These are phyloP conservation scores for Styela clava DNA, from an alignment of 23 tunicate species.

Conservation along the genomic window DNA sequence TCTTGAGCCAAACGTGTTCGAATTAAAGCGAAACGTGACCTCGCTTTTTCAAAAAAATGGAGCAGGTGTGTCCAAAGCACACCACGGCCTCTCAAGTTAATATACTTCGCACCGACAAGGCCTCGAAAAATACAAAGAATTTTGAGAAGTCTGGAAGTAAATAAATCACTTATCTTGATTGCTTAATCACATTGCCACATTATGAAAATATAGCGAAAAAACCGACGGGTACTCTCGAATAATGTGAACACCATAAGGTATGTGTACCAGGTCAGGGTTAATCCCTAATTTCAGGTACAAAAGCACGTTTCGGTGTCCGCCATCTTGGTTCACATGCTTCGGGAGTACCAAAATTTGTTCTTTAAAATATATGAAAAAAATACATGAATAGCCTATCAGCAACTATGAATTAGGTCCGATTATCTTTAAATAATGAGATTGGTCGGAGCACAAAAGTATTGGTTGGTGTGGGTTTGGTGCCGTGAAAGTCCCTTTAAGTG, in stretches of 20 bases:
- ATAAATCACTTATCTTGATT: too few species aligned
- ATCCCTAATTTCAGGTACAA: too few species aligned
- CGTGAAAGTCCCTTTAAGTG: background rate
- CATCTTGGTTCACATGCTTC: too few species aligned
- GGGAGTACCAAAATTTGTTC: too few species aligned
- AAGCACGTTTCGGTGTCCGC: too few species aligned
- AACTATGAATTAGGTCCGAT: too few species aligned
- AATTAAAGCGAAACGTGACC: background rate
- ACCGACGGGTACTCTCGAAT: background rate
- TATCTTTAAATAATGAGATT: background rate
- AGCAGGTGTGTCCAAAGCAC: slow-evolving; percentile 22
- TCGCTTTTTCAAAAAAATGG: slow-evolving; percentile 16
- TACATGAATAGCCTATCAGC: too few species aligned
- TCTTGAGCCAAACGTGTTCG: background rate
- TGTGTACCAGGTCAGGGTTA: too few species aligned
- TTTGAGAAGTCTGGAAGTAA: slow-evolving; percentile 25
- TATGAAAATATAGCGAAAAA: slow-evolving; percentile 11
- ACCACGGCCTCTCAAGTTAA: background rate
- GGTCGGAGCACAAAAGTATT: background rate
- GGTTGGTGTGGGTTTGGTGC: background rate
- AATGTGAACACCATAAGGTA: too few species aligned
- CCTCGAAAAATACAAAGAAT: slow-evolving; percentile 17
- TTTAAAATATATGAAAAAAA: too few species aligned
- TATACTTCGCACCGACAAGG: too few species aligned
- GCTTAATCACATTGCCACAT: too few species aligned